phyloP scores from a whole-genome alignment of 1,140 invertebrate genomes.

The Hycleus cichorii region DNA sequence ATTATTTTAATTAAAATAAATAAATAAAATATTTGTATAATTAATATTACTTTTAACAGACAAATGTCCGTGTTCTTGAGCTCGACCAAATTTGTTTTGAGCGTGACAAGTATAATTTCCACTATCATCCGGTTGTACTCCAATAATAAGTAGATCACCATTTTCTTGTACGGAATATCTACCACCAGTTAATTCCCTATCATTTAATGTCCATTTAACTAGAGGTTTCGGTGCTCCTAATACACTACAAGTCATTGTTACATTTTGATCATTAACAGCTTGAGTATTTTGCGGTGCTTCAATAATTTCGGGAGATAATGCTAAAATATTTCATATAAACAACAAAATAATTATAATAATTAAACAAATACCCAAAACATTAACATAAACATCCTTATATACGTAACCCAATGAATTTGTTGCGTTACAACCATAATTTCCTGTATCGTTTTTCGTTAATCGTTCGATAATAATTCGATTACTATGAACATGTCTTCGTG shows the following conservation, averaged over 20 bases:
- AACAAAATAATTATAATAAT: slow-evolving; percentile 2
- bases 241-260: slow-evolving; percentile 84
- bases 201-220: slow-evolving; percentile 87
- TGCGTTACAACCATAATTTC: slow-evolving; percentile 98
- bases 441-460: slow-evolving; percentile 83
- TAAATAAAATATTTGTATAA: slow-evolving; percentile 6
- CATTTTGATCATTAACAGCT: slow-evolving; percentile 75
- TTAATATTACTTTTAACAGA: slow-evolving; percentile 66
- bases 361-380: slow-evolving; percentile 54
- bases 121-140: slow-evolving; percentile 75
- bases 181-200: slow-evolving; percentile 76
- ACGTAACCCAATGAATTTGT: slow-evolving; percentile 97
- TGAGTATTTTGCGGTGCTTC: slow-evolving; percentile 70
- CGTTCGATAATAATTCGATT: slow-evolving; percentile 78
- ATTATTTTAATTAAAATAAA: slow-evolving; percentile 1
- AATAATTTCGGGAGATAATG: slow-evolving; percentile 83
- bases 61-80: slow-evolving; percentile 65
- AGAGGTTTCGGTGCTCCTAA: slow-evolving; percentile 91
- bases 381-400: slow-evolving; percentile 96
- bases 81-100: slow-evolving; percentile 83
- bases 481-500: slow-evolving; percentile 56
- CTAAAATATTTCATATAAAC: slow-evolving; percentile 42
- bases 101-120: slow-evolving; percentile 90
- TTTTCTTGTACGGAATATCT: slow-evolving; percentile 62
- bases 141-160: slow-evolving; percentile 79